These are phyloP conservation scores for Cydia strobilella DNA, from an alignment of 1,140 invertebrate genomes.

Conservation along the genomic window DNA sequence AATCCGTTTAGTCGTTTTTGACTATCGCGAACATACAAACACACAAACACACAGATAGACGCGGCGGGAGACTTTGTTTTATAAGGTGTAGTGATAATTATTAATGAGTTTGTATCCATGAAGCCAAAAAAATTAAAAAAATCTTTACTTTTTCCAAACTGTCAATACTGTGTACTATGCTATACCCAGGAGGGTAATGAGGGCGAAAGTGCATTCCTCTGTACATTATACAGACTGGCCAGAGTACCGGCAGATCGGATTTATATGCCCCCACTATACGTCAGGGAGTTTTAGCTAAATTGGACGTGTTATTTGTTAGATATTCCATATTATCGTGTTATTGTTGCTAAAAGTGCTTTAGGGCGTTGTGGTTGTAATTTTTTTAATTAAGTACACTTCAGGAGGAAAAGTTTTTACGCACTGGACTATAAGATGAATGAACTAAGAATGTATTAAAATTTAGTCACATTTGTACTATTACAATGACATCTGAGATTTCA, in stretches of 20 bases:
- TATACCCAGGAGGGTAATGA: conserved; percentile 43
- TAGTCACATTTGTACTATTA: no score
- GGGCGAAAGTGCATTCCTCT: conserved; percentile 55
- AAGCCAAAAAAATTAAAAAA: background rate
- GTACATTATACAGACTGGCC: conserved; percentile 41
- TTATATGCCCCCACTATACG: conserved; percentile 40
- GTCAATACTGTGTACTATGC: background rate
- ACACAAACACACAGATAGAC: no score
- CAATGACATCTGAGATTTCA: no score
- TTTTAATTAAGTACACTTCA: conserved; percentile 7
- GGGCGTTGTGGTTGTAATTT: background rate
- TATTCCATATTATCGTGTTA: conserved; percentile 4
- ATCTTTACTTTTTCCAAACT: background rate
- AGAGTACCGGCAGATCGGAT: conserved; percentile 37
- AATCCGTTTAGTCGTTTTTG: no score
- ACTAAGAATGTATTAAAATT: background rate
- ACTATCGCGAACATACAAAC: no score
- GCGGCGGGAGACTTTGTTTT: no score
- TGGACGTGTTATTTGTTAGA: conserved; percentile 35
- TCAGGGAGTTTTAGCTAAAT: conserved; percentile 45
- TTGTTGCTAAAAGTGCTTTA: conserved; percentile 14
- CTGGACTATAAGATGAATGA: background rate
- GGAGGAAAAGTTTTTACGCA: background rate
- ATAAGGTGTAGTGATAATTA: no score
- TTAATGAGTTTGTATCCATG: no score